Evolutionary conservation across 37 sponge, comb jelly and placozoan species (phyloP).

Genomic region (Chondrilla cf. caribensis): DNA sequence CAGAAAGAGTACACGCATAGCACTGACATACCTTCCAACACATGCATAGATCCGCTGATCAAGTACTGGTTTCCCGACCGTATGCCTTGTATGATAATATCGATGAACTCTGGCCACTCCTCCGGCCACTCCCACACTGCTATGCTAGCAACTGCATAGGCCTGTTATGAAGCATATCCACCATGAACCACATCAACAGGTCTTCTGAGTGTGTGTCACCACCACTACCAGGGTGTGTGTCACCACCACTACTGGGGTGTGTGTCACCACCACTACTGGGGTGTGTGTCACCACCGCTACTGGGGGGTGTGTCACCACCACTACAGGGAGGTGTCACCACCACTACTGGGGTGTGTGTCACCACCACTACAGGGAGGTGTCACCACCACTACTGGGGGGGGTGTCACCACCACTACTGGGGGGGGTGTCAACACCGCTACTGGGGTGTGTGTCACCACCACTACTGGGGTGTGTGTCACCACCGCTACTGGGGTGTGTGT

Average conservation of each 20-base stretch:
- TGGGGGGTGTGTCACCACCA: neutral
- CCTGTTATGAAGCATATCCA: constrained; percentile 28
- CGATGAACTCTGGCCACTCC: constrained; percentile 69
- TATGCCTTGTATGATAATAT: constrained; percentile 39
- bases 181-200: neutral
- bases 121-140: constrained; percentile 85
- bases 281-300: neutral
- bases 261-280: neutral
- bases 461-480: neutral
- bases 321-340: neutral
- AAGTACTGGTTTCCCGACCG: constrained; percentile 40
- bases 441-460: constrained; percentile 47
- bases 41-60: constrained; percentile 75
- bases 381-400: constrained; percentile 57
- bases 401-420: neutral
- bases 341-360: constrained; percentile 56
- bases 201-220: too few relatives aligned
- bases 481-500: neutral
- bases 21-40: constrained; percentile 53
- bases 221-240: neutral
- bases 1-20: neutral
- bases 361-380: neutral
- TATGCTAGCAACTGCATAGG: constrained; percentile 73
- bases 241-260: neutral
- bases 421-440: constrained; percentile 38